Conservation (phyloP, 2,888 invertebrate species). For the Dryococelus australis region DNA sequence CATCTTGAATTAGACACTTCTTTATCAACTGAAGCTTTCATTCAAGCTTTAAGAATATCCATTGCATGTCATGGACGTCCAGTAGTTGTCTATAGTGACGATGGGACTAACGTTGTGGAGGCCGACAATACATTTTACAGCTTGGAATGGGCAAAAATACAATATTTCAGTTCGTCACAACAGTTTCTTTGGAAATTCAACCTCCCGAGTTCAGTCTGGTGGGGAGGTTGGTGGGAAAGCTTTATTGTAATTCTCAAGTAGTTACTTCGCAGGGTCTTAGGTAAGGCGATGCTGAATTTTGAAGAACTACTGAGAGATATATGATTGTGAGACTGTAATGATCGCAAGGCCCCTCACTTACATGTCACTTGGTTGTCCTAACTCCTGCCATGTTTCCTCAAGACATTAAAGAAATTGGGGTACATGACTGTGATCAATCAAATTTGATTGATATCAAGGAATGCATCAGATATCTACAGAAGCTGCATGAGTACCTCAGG, state of each 20-base stretch:
- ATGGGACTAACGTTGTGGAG: no score
- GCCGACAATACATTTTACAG: no score
- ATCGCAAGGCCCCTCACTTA: slow-evolving; percentile 55
- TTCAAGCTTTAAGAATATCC: no score
- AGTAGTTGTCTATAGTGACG: no score
- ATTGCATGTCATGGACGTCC: no score
- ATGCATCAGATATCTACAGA: neutral
- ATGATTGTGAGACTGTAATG: slow-evolving; percentile 53
- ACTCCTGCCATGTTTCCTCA: neutral
- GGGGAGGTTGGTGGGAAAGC: no score
- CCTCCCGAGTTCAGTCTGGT: no score
- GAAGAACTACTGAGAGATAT: slow-evolving; percentile 51
- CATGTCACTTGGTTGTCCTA: slow-evolving; percentile 40
- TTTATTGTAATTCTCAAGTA: slow-evolving; percentile 54
- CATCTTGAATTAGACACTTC: slow-evolving; percentile 53
- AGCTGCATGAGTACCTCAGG: neutral
- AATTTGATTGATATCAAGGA: neutral
- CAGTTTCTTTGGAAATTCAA: no score
- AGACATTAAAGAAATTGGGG: neutral
- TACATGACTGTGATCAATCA: neutral
- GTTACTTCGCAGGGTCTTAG: slow-evolving; percentile 53
- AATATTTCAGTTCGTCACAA: no score
- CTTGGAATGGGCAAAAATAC: no score
- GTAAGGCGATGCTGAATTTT: slow-evolving; percentile 50
- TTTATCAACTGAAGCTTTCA: slow-evolving; percentile 47